Conservation (phyloP, 2,797 vertebrate species). For the Notamacropus eugenii region DNA sequence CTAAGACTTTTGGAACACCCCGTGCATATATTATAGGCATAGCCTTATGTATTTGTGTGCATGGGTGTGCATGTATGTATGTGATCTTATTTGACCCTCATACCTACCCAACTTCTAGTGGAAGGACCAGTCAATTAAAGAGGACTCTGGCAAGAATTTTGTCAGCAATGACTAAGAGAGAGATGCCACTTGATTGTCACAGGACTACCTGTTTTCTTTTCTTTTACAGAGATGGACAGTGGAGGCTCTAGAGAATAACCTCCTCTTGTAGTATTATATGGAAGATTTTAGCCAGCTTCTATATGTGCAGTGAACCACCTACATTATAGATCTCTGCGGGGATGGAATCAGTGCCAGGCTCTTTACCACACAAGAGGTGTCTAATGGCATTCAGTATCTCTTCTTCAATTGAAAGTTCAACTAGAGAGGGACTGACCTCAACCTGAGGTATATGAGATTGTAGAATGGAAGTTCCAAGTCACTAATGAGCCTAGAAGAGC, state of each 20-base stretch:
- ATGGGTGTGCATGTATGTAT: neutral
- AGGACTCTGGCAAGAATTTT: neutral
- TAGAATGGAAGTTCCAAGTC: neutral
- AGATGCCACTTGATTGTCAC: neutral
- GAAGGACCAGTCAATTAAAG: neutral
- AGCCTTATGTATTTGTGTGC: neutral
- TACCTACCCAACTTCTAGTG: neutral
- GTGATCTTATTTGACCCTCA: neutral
- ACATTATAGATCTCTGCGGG: neutral
- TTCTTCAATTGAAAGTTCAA: neutral
- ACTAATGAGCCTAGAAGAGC: neutral
- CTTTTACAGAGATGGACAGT: neutral
- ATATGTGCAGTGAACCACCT: neutral
- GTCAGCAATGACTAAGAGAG: neutral
- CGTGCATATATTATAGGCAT: neutral
- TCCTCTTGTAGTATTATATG: neutral
- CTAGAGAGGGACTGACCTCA: neutral
- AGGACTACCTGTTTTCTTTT: neutral
- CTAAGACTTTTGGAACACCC: neutral
- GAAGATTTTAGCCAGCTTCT: neutral
- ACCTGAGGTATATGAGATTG: too few species aligned
- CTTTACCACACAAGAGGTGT: neutral
- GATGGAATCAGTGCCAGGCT: neutral
- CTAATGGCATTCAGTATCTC: neutral
- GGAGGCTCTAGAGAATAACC: neutral